phyloP scores from a whole-genome alignment of 2,797 vertebrate species.

The Lepilemur ruficaudatus region DNA sequence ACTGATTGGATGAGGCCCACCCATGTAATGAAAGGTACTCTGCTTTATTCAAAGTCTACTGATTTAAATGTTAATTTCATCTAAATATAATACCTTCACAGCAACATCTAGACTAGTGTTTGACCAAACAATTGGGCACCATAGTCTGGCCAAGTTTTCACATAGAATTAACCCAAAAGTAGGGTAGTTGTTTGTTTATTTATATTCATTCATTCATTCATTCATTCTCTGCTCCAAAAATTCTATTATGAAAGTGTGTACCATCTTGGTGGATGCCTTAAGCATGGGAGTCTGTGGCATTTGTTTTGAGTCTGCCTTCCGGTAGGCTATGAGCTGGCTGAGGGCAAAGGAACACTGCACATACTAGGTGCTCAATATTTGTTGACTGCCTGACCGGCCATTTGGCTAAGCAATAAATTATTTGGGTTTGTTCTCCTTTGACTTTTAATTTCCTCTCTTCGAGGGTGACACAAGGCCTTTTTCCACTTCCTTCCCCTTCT shows the following conservation, averaged over 20 bases:
- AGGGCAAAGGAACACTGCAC: background rate
- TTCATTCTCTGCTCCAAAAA: background rate
- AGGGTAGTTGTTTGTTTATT: background rate
- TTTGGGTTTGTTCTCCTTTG: background rate
- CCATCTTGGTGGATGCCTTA: background rate
- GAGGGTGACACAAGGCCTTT: background rate
- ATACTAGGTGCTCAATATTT: background rate
- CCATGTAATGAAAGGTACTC: background rate
- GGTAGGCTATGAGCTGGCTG: background rate
- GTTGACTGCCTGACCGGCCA: background rate
- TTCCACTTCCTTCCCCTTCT: background rate
- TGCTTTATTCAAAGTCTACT: background rate
- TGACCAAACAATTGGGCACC: background rate
- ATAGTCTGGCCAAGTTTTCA: background rate
- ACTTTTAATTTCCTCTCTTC: constrained; percentile 14
- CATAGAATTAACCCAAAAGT: background rate
- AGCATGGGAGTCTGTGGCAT: background rate
- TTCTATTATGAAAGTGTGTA: background rate
- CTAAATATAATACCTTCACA: background rate
- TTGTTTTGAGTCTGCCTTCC: background rate
- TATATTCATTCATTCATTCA: background rate
- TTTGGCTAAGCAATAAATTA: background rate
- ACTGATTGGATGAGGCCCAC: background rate
- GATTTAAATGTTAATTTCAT: background rate
- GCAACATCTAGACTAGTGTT: background rate